Base-by-base conservation (phyloP, 2,113 vertebrate species). In the Choloepus hoffmanni region DNA sequence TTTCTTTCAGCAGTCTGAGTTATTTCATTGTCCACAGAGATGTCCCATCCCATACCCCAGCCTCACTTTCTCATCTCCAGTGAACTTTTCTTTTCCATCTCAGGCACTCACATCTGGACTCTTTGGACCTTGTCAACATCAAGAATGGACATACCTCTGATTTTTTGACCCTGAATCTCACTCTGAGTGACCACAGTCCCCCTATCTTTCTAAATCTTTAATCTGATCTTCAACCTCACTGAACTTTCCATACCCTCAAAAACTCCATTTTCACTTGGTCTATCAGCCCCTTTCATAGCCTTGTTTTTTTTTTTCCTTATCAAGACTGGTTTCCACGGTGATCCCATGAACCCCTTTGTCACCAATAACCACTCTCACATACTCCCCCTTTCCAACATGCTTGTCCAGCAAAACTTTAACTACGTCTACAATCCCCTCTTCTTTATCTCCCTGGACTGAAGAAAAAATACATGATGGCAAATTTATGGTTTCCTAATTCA, bases 181-280 rank as follows among this genome's bases (percentile, higher is more conserved):
- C 53, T 72, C 53, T 73, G 19, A 21, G 79, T 53, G 67, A 30
- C 26, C 33, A 43, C 3, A 74, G 40, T 24, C 50, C 62, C 62
- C 21, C 14, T 62, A 5, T 74, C 48, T 92, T 81, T 92, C 73
- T 89, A 85, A 85, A 21, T 89, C 70, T 85, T 73, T 78, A 73
- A 62, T 73, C 24, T 28, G 89, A 48, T 78, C 18, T 60, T 92
- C 16, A 62, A 30, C 50, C 50, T 85, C 40, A 67, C 12, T 85
- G 68, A 84, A 7, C 26, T 89, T 70, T 65, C 40, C 3, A 21
- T 70, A 43, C 72, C 45, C 65, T 72, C 6, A 73, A 60, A 60
- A 45, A 67, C 33, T 92, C 45, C 6, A 36, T 65, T 78, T 90
- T 96, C 45, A 89, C 72, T 24, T 73, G 55, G 36, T 63, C 70